A percentile compares a stretch with the other conserved stretches of the same genome.
Conservation (phyloP, 2,888 invertebrate species). For the Adelphocoris suturalis region DNA sequence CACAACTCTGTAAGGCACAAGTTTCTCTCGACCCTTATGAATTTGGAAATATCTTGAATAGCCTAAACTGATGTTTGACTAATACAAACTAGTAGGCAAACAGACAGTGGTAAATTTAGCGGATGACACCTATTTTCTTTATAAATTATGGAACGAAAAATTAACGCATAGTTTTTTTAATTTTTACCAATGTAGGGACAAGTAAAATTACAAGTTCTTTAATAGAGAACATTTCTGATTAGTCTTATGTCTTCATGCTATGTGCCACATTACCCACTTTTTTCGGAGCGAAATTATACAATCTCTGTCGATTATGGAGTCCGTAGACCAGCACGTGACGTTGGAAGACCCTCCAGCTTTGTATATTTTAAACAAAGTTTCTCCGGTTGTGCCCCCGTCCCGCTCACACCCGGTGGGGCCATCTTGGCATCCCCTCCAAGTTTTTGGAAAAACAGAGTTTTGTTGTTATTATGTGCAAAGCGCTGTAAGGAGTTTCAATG, state of each 20-base stretch:
- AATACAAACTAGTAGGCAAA: too few species aligned
- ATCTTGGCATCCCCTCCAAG: conserved; percentile 33
- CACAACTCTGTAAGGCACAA: too few species aligned
- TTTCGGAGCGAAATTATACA: not conserved
- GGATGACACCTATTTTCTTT: too few species aligned
- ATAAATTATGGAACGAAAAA: too few species aligned
- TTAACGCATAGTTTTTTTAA: too few species aligned
- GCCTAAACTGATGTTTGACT: too few species aligned
- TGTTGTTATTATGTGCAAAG: conserved; percentile 67
- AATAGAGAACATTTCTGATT: too few species aligned
- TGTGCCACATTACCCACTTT: not conserved
- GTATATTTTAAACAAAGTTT: conserved; percentile 60
- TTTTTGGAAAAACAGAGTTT: conserved; percentile 69
- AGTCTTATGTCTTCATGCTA: not conserved
- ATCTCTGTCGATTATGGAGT: not conserved
- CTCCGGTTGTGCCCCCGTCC: not conserved
- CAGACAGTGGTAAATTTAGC: too few species aligned
- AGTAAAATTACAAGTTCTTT: too few species aligned
- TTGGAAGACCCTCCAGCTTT: not conserved
- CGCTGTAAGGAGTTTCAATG: conserved; percentile 49
- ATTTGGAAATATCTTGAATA: too few species aligned
- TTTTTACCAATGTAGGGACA: too few species aligned
- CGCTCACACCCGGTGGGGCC: not conserved
- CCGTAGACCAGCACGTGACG: conserved; percentile 11
- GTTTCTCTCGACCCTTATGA: too few species aligned